Base-by-base conservation (phyloP, 2,888 invertebrate species). In the Euplagia quadripunctaria region DNA sequence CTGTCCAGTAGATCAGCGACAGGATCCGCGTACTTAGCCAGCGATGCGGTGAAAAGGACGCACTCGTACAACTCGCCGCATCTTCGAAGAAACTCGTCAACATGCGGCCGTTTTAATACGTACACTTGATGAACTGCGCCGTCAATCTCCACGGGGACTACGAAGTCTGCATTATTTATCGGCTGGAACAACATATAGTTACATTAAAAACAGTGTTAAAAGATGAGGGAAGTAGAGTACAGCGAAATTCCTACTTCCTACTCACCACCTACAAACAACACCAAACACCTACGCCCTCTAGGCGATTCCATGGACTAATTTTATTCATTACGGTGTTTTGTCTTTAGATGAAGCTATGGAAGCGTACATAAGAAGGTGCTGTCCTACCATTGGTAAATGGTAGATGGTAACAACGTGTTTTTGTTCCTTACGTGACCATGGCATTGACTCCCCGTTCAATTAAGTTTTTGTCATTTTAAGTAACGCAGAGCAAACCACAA, bases 11-110 rank as follows among this genome's bases (percentile, higher is more conserved):
- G 97, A 96, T 99, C 99, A 75, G 99, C 99, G 83, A 99, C 99
- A 58, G 99, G 99, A 96, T 99, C 99, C 82, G 99, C 99, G 96
- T 99, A 99, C 97, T 99, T 99, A 79, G 99, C 99, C 92, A 99
- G 97, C 95, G 99, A 99, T 84, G 99, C 99, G 85, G 99, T 99
- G 96, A 99, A 99, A 87, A 99, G 97, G 84, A 99, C 98, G 96
- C 99, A 99, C 95, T 99, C 99, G 96, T 99, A 99, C 81, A 99
- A 96, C 95, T 99, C 99, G 76, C 99, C 99, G 98, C 99, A 99
- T 88, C 98, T 97, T 91, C 99, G 98, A 80, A 99, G 97, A 96
- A 99, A 99, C 94, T 99, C 99, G 96, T 99, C 99, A 71, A 99
- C 99, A 96, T 99, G 98, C 93, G 99, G 99, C 96, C 99, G 97